phyloP scores from a whole-genome alignment of 2,888 invertebrate species.

The Melanophora roralis region DNA sequence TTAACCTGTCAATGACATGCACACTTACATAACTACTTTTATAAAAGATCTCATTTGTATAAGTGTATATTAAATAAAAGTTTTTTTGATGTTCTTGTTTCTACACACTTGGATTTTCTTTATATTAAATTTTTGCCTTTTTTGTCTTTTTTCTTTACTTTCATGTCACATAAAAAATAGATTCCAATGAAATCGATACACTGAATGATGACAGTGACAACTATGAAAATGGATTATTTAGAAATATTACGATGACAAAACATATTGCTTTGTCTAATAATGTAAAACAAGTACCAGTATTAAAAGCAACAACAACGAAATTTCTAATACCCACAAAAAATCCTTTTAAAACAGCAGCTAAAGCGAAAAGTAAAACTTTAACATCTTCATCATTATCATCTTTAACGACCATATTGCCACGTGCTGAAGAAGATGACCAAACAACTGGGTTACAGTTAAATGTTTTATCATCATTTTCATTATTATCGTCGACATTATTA shows the following conservation, averaged over 20 bases:
- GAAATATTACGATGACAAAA: conserved; percentile 64
- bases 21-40: too few relatives aligned
- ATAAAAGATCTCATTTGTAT: too few relatives aligned
- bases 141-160: conserved; percentile 13
- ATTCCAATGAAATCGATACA: conserved; percentile 72
- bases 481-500: conserved; percentile 64
- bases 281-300: conserved; percentile 36
- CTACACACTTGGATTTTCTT: conserved; percentile 3
- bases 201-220: conserved; percentile 43
- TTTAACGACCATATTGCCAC: conserved; percentile 53
- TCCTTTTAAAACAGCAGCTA: conserved; percentile 22
- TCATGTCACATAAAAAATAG: conserved; percentile 50
- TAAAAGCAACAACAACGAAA: conserved; percentile 44
- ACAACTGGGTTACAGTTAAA: conserved; percentile 55
- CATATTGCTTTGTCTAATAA: conserved; percentile 60
- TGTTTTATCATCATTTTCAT: conserved; percentile 70
- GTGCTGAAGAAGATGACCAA: conserved; percentile 40
- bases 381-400: conserved; percentile 26
- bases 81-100: conserved; percentile 14
- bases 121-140: neutral
- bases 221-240: conserved; percentile 43
- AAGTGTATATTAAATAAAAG: neutral
- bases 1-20: too few relatives aligned
- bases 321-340: conserved; percentile 27
- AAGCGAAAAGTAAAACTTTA: conserved; percentile 48